Base-by-base conservation (phyloP, 2,888 invertebrate species). In the Stictocephala bisonia region DNA sequence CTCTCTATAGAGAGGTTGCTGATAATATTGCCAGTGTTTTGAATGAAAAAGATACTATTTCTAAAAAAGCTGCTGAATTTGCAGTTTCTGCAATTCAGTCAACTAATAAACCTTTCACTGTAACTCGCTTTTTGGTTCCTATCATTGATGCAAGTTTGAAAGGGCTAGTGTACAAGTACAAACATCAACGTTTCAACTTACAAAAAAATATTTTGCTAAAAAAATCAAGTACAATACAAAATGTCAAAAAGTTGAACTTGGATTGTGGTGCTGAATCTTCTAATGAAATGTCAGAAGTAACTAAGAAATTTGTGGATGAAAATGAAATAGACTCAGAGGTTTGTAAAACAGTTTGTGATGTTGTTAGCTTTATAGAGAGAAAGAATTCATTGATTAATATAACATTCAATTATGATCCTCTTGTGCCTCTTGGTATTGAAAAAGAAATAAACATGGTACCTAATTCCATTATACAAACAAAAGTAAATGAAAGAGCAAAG, bases 1-100 rank as follows among this genome's bases (percentile, higher is more conserved):
- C 58, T 27, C 29, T 71, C 4, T 71, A 44, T n/a, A 44, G 44
- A 58, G 70, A 71, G 58, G 44, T 29, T 9, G 15, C n/a, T 58
- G 58, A 71, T 7, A 71, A 71, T 27, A 27, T 71, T 29, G 40
- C 15, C 7, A 58, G 40, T 18, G 27, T 71, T 27, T 40, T 44
- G 15, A 27, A 29, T 20, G 48, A 27, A 22, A 40, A 71, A 0
- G 22, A n/a, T 7, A 48, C 41, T 7, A 71, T 71, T 41, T 27
- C 70, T 20, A 1, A 35, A 44, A 15, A 24, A 11, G 56, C 41
- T 20, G 70, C 70, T 18, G 26, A 15, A 13, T 71, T 71, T 71
- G 40, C 70, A 18, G 56, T 26, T 2, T 24, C 58, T 20, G 70
- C 70, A 41, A 44, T 71, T n/a, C 44, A 71, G 20, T 31, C 35